Percentiles rank a stretch among this genome's conserved stretches.
phyloP scores from a whole-genome alignment of 2,797 vertebrate genomes.

The Petrocephalus sullivani region DNA sequence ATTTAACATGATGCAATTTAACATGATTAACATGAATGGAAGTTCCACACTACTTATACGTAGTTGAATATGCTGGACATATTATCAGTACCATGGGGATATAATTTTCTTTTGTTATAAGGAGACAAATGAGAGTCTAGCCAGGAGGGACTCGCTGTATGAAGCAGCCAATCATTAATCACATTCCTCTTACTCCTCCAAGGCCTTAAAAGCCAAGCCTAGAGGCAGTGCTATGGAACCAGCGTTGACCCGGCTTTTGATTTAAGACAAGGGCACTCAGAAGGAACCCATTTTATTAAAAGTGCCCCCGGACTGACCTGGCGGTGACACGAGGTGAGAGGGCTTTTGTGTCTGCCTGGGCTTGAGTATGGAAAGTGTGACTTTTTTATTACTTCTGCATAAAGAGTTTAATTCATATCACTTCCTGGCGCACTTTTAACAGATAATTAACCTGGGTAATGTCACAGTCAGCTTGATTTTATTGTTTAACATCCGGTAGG shows the following conservation, averaged over 20 bases:
- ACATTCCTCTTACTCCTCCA: slow-evolving; percentile 54
- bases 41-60: neutral
- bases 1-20: neutral
- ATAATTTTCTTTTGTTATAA: neutral
- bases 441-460: neutral
- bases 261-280: slow-evolving; percentile 23
- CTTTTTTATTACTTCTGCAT: neutral
- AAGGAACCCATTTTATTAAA: slow-evolving; percentile 20
- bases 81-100: neutral
- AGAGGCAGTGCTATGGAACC: slow-evolving; percentile 43
- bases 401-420: neutral
- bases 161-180: slow-evolving; percentile 37
- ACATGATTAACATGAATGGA: too few species aligned
- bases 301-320: slow-evolving; percentile 7
- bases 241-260: slow-evolving; percentile 38
- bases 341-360: slow-evolving; percentile 15
- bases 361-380: neutral
- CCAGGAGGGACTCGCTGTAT: neutral
- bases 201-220: slow-evolving; percentile 44
- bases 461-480: neutral
- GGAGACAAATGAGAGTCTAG: neutral
- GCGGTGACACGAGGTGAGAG: neutral
- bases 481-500: neutral
- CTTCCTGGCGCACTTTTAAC: neutral
- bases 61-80: neutral